Evolutionary conservation across 2,113 vertebrate species (phyloP).

Genomic region (Illadopsis cleaveri): DNA sequence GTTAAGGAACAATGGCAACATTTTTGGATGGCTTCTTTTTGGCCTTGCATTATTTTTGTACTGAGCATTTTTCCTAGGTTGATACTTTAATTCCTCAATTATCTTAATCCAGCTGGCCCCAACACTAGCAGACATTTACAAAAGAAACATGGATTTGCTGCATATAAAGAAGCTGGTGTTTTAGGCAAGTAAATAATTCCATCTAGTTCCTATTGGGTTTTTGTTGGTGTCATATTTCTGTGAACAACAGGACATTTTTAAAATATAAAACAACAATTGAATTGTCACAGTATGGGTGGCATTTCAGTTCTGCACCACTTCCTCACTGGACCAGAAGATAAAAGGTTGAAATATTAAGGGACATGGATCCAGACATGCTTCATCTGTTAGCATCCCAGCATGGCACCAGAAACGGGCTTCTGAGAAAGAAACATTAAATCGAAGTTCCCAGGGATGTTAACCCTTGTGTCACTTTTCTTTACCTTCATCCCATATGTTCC

Average conservation of each 20-base stretch:
- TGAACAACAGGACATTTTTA: constrained; percentile 22
- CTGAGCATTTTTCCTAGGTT: neutral
- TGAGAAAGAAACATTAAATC: neutral
- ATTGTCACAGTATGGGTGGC: neutral
- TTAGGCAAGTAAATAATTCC: constrained; percentile 26
- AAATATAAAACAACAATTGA: constrained; percentile 43
- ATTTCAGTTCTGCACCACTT: constrained; percentile 29
- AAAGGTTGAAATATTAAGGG: constrained; percentile 27
- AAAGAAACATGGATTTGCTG: neutral
- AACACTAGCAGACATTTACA: neutral
- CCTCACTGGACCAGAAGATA: constrained; percentile 7
- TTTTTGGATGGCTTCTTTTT: neutral
- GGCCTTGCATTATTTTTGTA: neutral
- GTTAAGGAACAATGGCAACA: neutral
- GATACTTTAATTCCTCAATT: neutral
- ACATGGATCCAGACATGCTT: neutral
- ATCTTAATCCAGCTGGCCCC: neutral
- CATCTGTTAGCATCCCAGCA: neutral
- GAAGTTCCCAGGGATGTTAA: neutral
- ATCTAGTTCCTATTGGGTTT: constrained; percentile 5
- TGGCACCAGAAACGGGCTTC: neutral
- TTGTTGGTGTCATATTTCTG: constrained; percentile 8
- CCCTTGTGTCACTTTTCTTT: neutral
- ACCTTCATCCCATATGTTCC: neutral
- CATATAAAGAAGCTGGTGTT: neutral